A percentile compares a stretch with the other conserved stretches of the same genome.
Conservation (phyloP, 2,888 invertebrate species). For the Crioceris asparagi region DNA sequence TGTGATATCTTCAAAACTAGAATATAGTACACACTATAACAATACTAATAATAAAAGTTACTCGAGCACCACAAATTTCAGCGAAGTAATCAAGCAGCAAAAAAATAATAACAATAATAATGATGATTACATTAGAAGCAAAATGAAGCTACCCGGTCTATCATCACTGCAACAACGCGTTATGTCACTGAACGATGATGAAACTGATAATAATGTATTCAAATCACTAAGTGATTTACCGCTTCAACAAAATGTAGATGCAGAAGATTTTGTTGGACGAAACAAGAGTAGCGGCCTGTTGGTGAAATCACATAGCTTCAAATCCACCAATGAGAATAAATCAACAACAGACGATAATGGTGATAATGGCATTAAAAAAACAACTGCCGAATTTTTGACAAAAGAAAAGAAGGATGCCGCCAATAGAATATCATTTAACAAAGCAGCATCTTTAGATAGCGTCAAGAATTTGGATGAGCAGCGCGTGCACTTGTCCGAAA, state of each 20-base stretch:
- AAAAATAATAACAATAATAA: conserved; percentile 11
- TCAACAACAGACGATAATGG: conserved; percentile 9
- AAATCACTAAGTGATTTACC: conserved; percentile 33
- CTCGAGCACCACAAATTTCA: not conserved
- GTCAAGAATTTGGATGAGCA: conserved; percentile 45
- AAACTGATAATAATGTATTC: conserved; percentile 28
- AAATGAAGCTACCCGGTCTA: conserved; percentile 41
- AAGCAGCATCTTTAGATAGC: conserved; percentile 45
- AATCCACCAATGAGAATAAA: conserved; percentile 40
- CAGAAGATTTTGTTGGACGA: conserved; percentile 13
- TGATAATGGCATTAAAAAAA: conserved; percentile 5
- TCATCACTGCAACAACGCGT: conserved; percentile 45
- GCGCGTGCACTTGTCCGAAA: conserved; percentile 12
- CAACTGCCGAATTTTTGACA: conserved; percentile 10
- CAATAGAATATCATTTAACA: conserved; percentile 23
- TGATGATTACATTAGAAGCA: conserved; percentile 26
- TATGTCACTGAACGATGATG: conserved; percentile 36
- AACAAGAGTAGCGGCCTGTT: conserved; percentile 46
- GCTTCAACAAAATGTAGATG: conserved; percentile 19
- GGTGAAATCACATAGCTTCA: conserved; percentile 63
- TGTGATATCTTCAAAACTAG: conserved; percentile 19
- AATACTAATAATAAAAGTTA: not conserved
- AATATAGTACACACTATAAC: conserved; percentile 12
- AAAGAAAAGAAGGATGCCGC: conserved; percentile 13
- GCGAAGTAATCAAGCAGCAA: too few species aligned